Conservation (phyloP, 2,113 vertebrate genomes). For the Chloropsis cyanopogon region DNA sequence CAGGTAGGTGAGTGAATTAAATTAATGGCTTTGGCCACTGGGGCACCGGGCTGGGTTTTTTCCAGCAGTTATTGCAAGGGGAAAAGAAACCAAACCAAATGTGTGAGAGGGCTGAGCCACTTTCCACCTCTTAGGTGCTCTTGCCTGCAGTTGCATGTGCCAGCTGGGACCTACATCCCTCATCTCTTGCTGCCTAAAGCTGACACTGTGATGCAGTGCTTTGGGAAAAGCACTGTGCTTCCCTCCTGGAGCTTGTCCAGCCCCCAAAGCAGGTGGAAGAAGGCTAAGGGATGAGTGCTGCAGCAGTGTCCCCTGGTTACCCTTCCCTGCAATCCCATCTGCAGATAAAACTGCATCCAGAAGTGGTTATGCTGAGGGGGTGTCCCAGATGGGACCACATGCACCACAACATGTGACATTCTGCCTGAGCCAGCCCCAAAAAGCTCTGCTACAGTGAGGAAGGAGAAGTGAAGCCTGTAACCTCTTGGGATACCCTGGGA, state of each 20-base stretch:
- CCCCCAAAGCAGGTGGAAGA: not conserved
- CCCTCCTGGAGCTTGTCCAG: not conserved
- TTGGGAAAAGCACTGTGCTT: not conserved
- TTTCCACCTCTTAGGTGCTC: not conserved
- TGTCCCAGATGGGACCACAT: not conserved
- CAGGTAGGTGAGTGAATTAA: not conserved
- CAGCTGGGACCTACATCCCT: not conserved
- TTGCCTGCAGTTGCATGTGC: not conserved
- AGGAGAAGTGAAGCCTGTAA: not conserved
- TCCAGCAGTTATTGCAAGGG: not conserved
- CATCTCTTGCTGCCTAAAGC: not conserved
- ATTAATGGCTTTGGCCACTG: not conserved
- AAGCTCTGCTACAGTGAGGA: not conserved
- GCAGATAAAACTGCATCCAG: not conserved
- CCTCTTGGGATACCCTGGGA: not conserved
- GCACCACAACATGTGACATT: accelerated
- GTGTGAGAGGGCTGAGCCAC: not conserved
- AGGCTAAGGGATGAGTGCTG: not conserved
- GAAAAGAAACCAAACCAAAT: not conserved
- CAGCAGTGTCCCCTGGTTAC: not conserved
- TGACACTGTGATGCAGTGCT: not conserved
- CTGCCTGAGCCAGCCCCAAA: not conserved
- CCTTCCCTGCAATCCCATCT: not conserved
- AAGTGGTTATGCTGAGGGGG: not conserved
- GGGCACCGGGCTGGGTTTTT: not conserved